Evolutionary conservation across 2,888 invertebrate genomes (phyloP).

Genomic region (Helicoverpa assulta): DNA sequence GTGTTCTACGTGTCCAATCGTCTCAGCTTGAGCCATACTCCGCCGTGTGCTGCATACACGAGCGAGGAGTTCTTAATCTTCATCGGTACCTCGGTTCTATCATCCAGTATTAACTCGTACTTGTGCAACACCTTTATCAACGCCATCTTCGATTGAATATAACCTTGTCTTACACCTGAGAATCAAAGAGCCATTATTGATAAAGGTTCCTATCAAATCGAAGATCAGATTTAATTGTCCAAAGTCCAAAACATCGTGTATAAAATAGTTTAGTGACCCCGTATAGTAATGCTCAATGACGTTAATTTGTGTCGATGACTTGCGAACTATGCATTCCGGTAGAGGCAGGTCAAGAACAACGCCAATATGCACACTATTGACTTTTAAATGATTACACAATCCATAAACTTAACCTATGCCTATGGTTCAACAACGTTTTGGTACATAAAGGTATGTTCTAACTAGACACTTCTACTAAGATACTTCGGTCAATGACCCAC

Average conservation of each 20-base stretch:
- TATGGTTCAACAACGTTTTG: neutral
- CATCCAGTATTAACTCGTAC: constrained; percentile 78
- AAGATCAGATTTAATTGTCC: neutral
- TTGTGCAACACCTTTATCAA: constrained; percentile 80
- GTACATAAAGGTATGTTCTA: neutral
- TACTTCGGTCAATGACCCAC: neutral
- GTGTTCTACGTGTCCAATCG: constrained; percentile 60
- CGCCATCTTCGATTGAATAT: constrained; percentile 86
- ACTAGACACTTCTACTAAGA: neutral
- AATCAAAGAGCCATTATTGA: constrained; percentile 32
- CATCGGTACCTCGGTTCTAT: constrained; percentile 79
- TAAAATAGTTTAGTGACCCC: constrained; percentile 10
- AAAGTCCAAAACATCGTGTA: too few relatives aligned
- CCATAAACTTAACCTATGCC: neutral
- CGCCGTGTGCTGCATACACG: constrained; percentile 80
- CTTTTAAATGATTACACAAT: constrained; percentile 22
- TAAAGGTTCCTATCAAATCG: neutral
- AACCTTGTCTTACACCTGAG: constrained; percentile 85
- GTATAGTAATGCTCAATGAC: constrained; percentile 7
- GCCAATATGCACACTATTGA: constrained; percentile 16
- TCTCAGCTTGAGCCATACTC: constrained; percentile 81
- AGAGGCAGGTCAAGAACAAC: constrained; percentile 52
- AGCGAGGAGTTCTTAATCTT: constrained; percentile 78
- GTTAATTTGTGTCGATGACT: constrained; percentile 35
- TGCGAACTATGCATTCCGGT: constrained; percentile 25